Base-by-base conservation (phyloP, 2,797 vertebrate species). In the Thalassophryne amazonica region DNA sequence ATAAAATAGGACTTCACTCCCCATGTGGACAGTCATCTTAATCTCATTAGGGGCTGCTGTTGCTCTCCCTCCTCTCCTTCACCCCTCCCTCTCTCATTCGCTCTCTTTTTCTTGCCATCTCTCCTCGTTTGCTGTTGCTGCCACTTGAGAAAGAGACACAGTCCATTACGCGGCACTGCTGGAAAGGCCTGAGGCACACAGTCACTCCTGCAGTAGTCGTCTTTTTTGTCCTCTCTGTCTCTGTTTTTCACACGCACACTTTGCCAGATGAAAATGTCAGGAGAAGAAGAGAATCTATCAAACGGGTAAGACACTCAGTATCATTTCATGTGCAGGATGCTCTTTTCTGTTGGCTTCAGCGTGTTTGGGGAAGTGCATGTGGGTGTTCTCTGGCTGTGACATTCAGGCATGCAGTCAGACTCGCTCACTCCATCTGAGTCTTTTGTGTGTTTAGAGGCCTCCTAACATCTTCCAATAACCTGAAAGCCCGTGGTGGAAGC, bases 261-360 rank as follows among this genome's bases (percentile, higher is more conserved):
- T 57, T 62, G 50, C 71, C 83, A 85, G 60, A 90, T 91, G 87
- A 89, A 88, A 90, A 91, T 92, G 91, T 91, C 91, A 81, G 79
- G 39, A 76, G 86, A 81, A 64, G 87, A 87, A 66, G 78, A 80
- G 64, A 80, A 74, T 77, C 74, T 80, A 21, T 72, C 88, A 48
- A 89, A 90, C 7, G 88, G 91, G 91, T 92, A 88, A 91, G 90
- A 69, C 20, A 52, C 51, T 59, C 7, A 17, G 17, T 42, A 14
- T 39, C 36, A 43, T 52, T 69, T 62, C 35, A 14, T 65, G 45
- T 45, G 7, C 10, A 7, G 15, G 36, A 48, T 39, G 35, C 12
- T 52, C 12, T 40, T 45, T 50, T 12, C 20, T 18, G 22, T 29
- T 11, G 4, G 13, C 11, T 16, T 25, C 12, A 11, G 41, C 2